Evolutionary conservation across 1,140 invertebrate genomes (phyloP).

Genomic region (Thereuonema tuberculata): DNA sequence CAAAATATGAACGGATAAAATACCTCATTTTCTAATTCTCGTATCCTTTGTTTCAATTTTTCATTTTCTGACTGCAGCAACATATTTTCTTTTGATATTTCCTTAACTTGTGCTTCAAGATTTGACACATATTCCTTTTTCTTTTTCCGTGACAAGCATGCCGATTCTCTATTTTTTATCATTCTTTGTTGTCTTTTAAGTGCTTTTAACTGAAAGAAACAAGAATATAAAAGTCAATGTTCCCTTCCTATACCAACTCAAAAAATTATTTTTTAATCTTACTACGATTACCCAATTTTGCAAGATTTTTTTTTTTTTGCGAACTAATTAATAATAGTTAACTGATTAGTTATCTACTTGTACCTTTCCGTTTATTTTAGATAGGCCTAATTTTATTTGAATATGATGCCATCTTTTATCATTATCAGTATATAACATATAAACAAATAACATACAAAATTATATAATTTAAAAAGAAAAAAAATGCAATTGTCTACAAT

Average conservation of each 20-base stretch:
- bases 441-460: too few species aligned
- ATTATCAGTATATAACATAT: too few species aligned
- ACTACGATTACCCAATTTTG: neutral
- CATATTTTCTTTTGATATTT: slow-evolving; percentile 55
- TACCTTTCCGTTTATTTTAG: too few species aligned
- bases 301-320: neutral
- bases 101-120: slow-evolving; percentile 54
- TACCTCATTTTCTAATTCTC: slow-evolving; percentile 28
- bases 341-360: neutral
- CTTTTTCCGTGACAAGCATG: slow-evolving; percentile 75
- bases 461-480: too few species aligned
- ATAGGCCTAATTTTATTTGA: too few species aligned
- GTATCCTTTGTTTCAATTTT: slow-evolving; percentile 27
- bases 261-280: neutral
- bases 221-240: slow-evolving; percentile 1
- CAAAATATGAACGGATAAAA: too few species aligned
- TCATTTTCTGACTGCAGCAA: slow-evolving; percentile 50
- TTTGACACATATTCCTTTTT: slow-evolving; percentile 78
- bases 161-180: slow-evolving; percentile 72
- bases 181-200: slow-evolving; percentile 72
- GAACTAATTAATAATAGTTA: neutral
- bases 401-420: too few species aligned
- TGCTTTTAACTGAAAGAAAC: slow-evolving; percentile 37
- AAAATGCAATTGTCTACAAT: too few species aligned
- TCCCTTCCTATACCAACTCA: neutral